Evolutionary conservation across 2,113 vertebrate genomes (phyloP), one percentile per base, ranked within the genome.

Genomic region (Ceuthmochares aereus): DNA sequence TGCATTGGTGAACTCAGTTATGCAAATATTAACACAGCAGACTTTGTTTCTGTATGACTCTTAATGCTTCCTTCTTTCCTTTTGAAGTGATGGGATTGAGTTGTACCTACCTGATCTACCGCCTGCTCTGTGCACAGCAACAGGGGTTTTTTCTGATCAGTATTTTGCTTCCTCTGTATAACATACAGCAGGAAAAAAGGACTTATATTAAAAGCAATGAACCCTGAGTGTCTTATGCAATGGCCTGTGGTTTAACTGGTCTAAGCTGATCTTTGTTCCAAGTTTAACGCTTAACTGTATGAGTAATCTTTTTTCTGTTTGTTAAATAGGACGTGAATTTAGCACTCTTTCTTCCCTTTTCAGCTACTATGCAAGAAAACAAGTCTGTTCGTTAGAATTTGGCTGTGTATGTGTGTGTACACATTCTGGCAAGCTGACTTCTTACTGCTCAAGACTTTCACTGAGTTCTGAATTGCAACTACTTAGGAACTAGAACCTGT

Each of bases 361-460:
- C 69, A 87, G 42, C 45, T 77, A 25, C 18, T 80, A 14, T 54
- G 27, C 5, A 55, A 84, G 63, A 59, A 70, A 34, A 54, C 32
- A 52, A 59, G 18, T 59, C 17, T 34, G 22, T 70, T 74, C 9
- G 8, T 62, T 69, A 55, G 32, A 52, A 25, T 84, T 54, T 32
- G 76, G 5, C 16, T 0, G 0, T 45, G 7, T 89, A 9, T 30
- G 14, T 36, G n/a, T 58, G 20, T 74, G n/a, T 74, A 36, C 0
- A 0, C 66, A n/a, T 43, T 83, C 27, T 64, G 32, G 66, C 36
- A 80, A 58, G 22, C 56, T 78, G 52, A 72, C 18, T 90, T 78
- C 40, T 47, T 43, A 42, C 52, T 66, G 63, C n/a, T 77, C 47
- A 66, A 74, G 34, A 37, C 30, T 86, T 88, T 21, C 3, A 13